Conservation (phyloP, 2,888 invertebrate species). For the Parascotia fuliginaria region DNA sequence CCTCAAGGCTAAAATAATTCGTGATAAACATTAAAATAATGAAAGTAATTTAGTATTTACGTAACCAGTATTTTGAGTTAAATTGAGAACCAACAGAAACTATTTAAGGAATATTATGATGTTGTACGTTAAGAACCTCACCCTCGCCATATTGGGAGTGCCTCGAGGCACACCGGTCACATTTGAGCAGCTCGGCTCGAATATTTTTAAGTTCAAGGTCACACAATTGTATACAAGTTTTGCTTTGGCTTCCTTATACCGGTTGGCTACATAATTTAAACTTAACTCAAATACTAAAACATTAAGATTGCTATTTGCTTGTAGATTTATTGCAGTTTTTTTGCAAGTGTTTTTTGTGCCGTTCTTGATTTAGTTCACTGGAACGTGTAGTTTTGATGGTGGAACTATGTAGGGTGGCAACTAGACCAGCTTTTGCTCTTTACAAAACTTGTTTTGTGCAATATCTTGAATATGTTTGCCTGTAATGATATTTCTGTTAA, state of each 20-base stretch:
- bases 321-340: conserved; percentile 35
- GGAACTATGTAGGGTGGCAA: conserved; percentile 42
- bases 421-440: conserved; percentile 31
- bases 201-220: conserved; percentile 76
- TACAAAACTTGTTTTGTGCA: conserved; percentile 22
- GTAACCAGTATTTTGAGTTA: conserved; percentile 17
- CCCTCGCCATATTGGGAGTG: conserved; percentile 59
- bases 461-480: not conserved
- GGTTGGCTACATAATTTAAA: conserved; percentile 35
- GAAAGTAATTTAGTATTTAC: not conserved
- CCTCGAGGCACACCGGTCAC: conserved; percentile 53
- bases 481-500: not conserved
- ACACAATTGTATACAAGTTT: conserved; percentile 66
- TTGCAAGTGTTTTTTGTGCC: conserved; percentile 38
- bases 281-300: conserved; percentile 21
- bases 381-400: conserved; percentile 49
- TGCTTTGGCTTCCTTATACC: conserved; percentile 70
- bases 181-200: conserved; percentile 61
- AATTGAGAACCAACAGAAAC: conserved; percentile 34
- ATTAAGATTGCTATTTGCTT: conserved; percentile 30
- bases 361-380: conserved; percentile 50
- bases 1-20: no score
- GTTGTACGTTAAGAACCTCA: conserved; percentile 54
- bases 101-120: conserved; percentile 46
- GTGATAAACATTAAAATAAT: no score